Percentiles rank a stretch among this genome's conserved stretches.
Conservation (phyloP, 1,140 invertebrate genomes). For the Aphelinus atriplicis region DNA sequence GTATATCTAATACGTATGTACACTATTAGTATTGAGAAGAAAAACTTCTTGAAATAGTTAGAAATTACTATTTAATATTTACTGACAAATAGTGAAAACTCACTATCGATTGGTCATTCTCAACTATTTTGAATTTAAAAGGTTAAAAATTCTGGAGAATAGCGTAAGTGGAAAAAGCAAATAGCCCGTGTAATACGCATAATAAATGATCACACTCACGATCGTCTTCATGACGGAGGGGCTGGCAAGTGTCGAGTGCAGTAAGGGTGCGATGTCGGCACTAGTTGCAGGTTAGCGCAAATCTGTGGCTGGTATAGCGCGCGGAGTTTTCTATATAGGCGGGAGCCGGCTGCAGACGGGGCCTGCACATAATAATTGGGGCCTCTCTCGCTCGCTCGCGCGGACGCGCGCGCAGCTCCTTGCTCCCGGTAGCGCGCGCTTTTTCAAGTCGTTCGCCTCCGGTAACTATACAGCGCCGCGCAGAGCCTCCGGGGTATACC, state of each 20-base stretch:
- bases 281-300: constrained; percentile 47
- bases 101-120: too few relatives aligned
- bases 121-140: too few relatives aligned
- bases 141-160: too few relatives aligned
- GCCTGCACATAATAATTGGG: constrained; percentile 17
- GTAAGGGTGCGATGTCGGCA: constrained; percentile 40
- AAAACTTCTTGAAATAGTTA: too few relatives aligned
- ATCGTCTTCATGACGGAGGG: constrained; percentile 23
- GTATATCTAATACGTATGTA: too few relatives aligned
- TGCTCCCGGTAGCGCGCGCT: constrained; percentile 38
- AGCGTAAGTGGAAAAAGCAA: too few relatives aligned
- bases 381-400: constrained; percentile 12
- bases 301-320: constrained; percentile 44
- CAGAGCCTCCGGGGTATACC: constrained; percentile 22
- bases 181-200: not conserved
- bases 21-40: too few relatives aligned
- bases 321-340: constrained; percentile 56
- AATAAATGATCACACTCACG: constrained; percentile 38
- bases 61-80: too few relatives aligned
- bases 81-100: too few relatives aligned
- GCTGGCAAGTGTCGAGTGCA: not conserved
- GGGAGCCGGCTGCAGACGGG: constrained; percentile 16
- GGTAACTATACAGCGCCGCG: constrained; percentile 42
- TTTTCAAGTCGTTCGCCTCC: constrained; percentile 54
- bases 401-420: not conserved